phyloP scores from a whole-genome alignment of 2,113 vertebrate genomes.

The Copsychus sechellarum region DNA sequence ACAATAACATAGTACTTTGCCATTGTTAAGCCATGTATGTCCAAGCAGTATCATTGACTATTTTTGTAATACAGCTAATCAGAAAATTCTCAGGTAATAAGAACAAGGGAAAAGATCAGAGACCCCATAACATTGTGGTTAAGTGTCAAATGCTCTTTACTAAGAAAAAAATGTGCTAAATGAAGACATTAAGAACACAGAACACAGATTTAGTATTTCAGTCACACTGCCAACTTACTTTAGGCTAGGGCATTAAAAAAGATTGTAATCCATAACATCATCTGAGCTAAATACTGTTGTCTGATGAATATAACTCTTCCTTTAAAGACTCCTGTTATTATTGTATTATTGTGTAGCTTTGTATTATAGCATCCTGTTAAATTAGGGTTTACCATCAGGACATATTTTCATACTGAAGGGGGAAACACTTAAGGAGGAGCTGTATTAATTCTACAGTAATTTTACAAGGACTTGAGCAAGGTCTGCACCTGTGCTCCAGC shows the following conservation, averaged over 20 bases:
- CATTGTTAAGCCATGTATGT: background rate
- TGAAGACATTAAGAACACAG: background rate
- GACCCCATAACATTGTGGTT: background rate
- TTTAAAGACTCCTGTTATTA: constrained; percentile 8
- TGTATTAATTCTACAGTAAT: constrained; percentile 25
- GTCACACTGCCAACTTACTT: background rate
- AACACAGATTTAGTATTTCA: background rate
- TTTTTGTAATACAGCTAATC: background rate
- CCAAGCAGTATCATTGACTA: background rate
- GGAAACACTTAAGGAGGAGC: constrained; percentile 30
- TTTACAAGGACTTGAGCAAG: constrained; percentile 44
- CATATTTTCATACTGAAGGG: constrained; percentile 14
- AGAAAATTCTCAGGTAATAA: background rate
- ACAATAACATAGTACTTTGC: constrained; percentile 19
- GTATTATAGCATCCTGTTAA: background rate
- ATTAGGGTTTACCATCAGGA: background rate
- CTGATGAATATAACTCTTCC: background rate
- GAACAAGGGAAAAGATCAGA: background rate
- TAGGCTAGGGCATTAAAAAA: background rate
- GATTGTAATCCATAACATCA: background rate
- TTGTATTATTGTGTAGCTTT: background rate
- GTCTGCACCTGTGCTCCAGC: constrained; percentile 66
- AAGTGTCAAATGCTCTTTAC: background rate
- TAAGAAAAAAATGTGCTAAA: background rate
- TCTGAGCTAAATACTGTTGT: background rate